These are phyloP conservation scores for Aurelia sp. DNA, from an alignment of 30 jellyfish, hydroid and myxozoan genomes.

Conservation along the genomic window DNA sequence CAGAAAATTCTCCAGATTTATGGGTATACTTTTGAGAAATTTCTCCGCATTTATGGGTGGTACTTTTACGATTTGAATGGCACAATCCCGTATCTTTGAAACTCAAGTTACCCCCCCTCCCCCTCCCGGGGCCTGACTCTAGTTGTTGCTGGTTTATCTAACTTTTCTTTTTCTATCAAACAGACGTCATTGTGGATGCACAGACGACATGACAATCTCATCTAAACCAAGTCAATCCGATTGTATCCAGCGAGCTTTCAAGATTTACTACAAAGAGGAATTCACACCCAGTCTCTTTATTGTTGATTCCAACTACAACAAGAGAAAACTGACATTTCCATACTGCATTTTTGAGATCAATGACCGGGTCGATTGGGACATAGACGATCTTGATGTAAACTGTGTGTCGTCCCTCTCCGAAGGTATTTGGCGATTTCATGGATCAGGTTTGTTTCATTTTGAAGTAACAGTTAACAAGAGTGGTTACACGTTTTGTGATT, in stretches of 20 bases:
- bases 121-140: no score
- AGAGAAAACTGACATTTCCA: slow-evolving; percentile 39
- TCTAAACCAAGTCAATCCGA: slow-evolving; percentile 68
- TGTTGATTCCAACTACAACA: slow-evolving; percentile 20
- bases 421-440: slow-evolving; percentile 62
- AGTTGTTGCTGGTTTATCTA: no score
- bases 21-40: no score
- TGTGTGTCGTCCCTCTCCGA: slow-evolving; percentile 25
- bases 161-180: not conserved
- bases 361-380: slow-evolving; percentile 65
- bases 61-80: no score
- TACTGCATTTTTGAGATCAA: slow-evolving; percentile 70
- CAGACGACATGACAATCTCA: slow-evolving; percentile 73
- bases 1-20: no score
- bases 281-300: slow-evolving; percentile 35
- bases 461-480: slow-evolving; percentile 28
- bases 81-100: no score
- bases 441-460: slow-evolving; percentile 88
- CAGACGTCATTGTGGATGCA: slow-evolving; percentile 78
- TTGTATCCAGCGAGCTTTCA: slow-evolving; percentile 82
- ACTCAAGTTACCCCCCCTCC: no score
- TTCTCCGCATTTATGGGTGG: no score
- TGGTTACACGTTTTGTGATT: slow-evolving; percentile 73
- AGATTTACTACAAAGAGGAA: slow-evolving; percentile 44
- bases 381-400: slow-evolving; percentile 13